phyloP scores from a whole-genome alignment of 2,797 vertebrate genomes.

The Petrocephalus sullivani region DNA sequence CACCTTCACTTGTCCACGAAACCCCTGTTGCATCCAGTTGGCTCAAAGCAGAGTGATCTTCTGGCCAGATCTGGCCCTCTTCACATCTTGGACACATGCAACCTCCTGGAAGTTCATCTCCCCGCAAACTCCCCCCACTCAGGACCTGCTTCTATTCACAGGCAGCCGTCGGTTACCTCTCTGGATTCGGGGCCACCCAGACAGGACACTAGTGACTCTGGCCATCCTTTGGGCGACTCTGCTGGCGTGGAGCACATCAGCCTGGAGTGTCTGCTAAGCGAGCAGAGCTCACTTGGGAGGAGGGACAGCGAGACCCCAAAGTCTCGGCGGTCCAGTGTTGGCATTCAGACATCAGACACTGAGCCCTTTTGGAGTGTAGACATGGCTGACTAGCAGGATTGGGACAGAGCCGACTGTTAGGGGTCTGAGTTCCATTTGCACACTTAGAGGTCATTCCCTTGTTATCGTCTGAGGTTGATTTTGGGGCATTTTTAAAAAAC shows the following conservation, averaged over 20 bases:
- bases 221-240: conserved; percentile 41
- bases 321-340: conserved; percentile 56
- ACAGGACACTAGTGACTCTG: conserved; percentile 31
- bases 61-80: conserved; percentile 26
- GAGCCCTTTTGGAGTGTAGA: conserved; percentile 68
- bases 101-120: conserved; percentile 42
- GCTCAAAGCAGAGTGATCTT: conserved; percentile 37
- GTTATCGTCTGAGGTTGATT: conserved; percentile 23
- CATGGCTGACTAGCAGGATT: conserved; percentile 53
- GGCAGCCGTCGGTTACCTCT: conserved; percentile 37
- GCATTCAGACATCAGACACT: conserved; percentile 59
- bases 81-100: conserved; percentile 41
- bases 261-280: conserved; percentile 61
- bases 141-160: conserved; percentile 32
- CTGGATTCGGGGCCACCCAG: conserved; percentile 41
- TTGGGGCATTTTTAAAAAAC: conserved; percentile 37
- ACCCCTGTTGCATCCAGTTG: conserved; percentile 29
- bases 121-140: conserved; percentile 30
- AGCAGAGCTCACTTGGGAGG: conserved; percentile 52
- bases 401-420: background rate
- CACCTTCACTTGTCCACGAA: conserved; percentile 37
- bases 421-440: background rate
- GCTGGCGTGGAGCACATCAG: conserved; percentile 54
- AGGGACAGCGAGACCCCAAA: conserved; percentile 56
- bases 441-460: background rate